Evolutionary conservation across 1,140 invertebrate species (phyloP).

Genomic region (Watersipora subatra): DNA sequence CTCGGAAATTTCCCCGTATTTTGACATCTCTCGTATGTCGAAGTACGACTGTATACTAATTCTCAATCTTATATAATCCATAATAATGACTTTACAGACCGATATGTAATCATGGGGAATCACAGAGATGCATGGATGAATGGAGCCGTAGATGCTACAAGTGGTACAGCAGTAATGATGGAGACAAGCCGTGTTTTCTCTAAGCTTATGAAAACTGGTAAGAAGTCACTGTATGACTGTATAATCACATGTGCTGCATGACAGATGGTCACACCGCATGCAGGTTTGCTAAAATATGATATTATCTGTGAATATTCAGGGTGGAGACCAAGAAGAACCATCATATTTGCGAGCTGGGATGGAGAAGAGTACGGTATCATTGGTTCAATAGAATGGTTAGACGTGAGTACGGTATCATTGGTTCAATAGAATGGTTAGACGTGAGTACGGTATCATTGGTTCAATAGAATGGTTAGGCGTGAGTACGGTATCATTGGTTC

Average conservation of each 20-base stretch:
- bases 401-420: too few relatives aligned
- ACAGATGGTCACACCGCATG: too few relatives aligned
- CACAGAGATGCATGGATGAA: constrained; percentile 51
- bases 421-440: too few relatives aligned
- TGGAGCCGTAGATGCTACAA: constrained; percentile 46
- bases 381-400: constrained; percentile 32
- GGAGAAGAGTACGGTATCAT: constrained; percentile 33
- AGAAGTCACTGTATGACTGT: constrained; percentile 1
- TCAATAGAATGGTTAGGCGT: neutral
- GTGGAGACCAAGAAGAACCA: constrained; percentile 28
- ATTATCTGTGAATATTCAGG: too few relatives aligned
- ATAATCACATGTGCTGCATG: too few relatives aligned
- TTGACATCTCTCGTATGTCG: too few relatives aligned
- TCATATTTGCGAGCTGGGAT: constrained; percentile 36
- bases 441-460: neutral
- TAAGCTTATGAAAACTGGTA: constrained; percentile 29
- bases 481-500: too few relatives aligned
- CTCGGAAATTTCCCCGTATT: too few relatives aligned
- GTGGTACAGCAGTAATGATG: constrained; percentile 46
- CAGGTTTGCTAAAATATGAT: too few relatives aligned
- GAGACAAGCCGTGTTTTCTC: constrained; percentile 46
- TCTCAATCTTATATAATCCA: too few relatives aligned
- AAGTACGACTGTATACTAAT: too few relatives aligned
- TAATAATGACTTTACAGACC: constrained; percentile 25
- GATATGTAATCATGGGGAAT: constrained; percentile 49